Percentiles rank a stretch among this genome's conserved stretches.
Conservation (phyloP, 2,888 invertebrate genomes). For the Tenthredo distinguenda region DNA sequence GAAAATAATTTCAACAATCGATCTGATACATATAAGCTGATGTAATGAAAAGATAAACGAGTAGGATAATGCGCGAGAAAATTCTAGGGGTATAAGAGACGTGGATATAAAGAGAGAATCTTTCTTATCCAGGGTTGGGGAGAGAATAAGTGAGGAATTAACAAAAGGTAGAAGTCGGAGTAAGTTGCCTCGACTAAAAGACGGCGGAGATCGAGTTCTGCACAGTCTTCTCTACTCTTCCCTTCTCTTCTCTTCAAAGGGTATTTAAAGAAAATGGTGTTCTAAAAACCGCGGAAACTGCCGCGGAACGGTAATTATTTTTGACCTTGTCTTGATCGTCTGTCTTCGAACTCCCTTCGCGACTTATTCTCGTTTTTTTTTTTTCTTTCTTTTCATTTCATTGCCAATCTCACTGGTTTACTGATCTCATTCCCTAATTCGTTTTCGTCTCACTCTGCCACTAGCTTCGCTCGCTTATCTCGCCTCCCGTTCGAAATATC, state of each 20-base stretch:
- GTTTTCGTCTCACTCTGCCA: neutral
- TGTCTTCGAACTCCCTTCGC: slow-evolving; percentile 1
- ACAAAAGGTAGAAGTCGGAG: slow-evolving; percentile 42
- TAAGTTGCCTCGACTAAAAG: slow-evolving; percentile 32
- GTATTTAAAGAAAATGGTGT: slow-evolving; percentile 46
- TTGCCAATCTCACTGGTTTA: neutral
- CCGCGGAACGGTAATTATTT: slow-evolving; percentile 39
- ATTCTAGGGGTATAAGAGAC: neutral
- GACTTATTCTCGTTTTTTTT: neutral
- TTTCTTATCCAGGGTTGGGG: neutral
- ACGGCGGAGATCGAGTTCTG: slow-evolving; percentile 8
- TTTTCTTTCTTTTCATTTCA: neutral
- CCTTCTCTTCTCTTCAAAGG: slow-evolving; percentile 6
- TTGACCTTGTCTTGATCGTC: slow-evolving; percentile 15
- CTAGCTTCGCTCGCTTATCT: neutral
- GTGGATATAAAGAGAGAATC: neutral
- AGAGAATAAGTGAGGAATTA: slow-evolving; percentile 43
- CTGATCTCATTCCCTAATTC: neutral
- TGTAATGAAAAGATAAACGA: too few species aligned
- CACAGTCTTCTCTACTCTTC: neutral
- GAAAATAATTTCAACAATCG: too few species aligned
- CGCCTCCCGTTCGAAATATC: too few species aligned
- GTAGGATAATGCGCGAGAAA: too few species aligned
- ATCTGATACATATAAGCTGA: too few species aligned
- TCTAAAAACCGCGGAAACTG: slow-evolving; percentile 40